phyloP scores from a whole-genome alignment of 2,113 vertebrate species.

The Tetrax tetrax region DNA sequence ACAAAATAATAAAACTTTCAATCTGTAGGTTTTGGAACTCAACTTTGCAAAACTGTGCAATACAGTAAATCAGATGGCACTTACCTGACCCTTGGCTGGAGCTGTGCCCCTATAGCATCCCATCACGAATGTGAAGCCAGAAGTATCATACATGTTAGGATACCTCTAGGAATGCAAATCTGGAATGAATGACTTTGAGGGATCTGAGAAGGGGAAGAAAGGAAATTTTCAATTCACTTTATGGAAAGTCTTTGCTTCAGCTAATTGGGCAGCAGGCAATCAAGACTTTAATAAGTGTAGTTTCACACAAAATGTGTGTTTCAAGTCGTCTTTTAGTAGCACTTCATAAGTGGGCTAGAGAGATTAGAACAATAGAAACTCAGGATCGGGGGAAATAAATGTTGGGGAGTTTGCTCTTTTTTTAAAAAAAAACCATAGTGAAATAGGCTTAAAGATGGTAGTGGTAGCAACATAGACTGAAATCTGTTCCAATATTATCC shows the following conservation, averaged over 20 bases:
- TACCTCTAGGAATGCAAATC: slow-evolving; percentile 66
- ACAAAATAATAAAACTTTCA: slow-evolving; percentile 3
- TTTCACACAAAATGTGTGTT: not conserved
- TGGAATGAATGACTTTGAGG: slow-evolving; percentile 56
- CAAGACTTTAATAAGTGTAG: not conserved
- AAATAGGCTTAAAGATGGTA: not conserved
- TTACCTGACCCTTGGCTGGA: slow-evolving; percentile 59
- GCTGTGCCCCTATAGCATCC: slow-evolving; percentile 41
- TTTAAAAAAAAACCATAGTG: not conserved
- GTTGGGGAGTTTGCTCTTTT: accelerated
- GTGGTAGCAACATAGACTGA: not conserved
- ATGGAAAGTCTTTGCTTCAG: slow-evolving; percentile 11
- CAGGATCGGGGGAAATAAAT: not conserved
- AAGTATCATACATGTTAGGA: slow-evolving; percentile 50
- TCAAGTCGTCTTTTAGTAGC: not conserved
- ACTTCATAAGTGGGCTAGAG: not conserved
- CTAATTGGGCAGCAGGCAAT: not conserved
- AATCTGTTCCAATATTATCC: not conserved
- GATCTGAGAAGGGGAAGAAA: slow-evolving; percentile 65
- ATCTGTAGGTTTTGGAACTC: slow-evolving; percentile 16
- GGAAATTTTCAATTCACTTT: slow-evolving; percentile 53
- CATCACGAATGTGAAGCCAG: slow-evolving; percentile 37
- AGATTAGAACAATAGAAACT: not conserved
- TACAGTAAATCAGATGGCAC: slow-evolving; percentile 66
- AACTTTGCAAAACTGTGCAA: slow-evolving; percentile 70